Percentiles rank a stretch among this genome's conserved stretches.
phyloP scores from a whole-genome alignment of 2,888 invertebrate species.

The Tachina fera region DNA sequence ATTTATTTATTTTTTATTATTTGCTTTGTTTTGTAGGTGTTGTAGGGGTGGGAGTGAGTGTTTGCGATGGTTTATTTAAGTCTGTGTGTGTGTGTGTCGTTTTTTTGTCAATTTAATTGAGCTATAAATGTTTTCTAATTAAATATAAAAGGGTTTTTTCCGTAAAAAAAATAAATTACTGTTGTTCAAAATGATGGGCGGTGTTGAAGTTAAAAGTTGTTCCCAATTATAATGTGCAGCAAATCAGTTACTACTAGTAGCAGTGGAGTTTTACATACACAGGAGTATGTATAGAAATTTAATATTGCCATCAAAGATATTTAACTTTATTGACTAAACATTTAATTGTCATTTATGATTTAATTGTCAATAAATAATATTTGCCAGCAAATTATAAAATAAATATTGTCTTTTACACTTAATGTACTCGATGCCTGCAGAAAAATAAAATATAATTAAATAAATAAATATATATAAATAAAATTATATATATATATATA shows the following conservation, averaged over 20 bases:
- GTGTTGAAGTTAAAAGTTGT: conserved; percentile 55
- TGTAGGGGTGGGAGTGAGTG: background rate
- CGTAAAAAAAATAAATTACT: conserved; percentile 22
- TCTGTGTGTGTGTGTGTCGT: background rate
- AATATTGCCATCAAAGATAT: background rate
- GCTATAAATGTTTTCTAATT: conserved; percentile 70
- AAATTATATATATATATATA: too few species aligned
- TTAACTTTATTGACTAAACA: background rate
- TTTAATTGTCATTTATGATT: background rate
- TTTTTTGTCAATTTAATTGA: conserved; percentile 70
- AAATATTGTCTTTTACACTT: too few species aligned
- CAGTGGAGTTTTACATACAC: conserved; percentile 1
- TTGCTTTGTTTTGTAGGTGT: conserved; percentile 47
- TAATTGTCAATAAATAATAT: too few species aligned
- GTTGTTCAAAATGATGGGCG: conserved; percentile 60
- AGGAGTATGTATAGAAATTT: background rate
- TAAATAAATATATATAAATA: too few species aligned
- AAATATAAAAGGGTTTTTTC: conserved; percentile 58
- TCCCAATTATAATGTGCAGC: conserved; percentile 21
- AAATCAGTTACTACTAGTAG: conserved; percentile 27
- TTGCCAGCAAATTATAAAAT: background rate
- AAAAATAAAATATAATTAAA: too few species aligned
- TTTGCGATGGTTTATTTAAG: background rate
- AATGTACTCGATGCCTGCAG: too few species aligned
- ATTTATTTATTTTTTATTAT: background rate